Evolutionary conservation across 2,797 vertebrate genomes (phyloP), one percentile per base, ranked within the genome.

Genomic region (Platalea minor): DNA sequence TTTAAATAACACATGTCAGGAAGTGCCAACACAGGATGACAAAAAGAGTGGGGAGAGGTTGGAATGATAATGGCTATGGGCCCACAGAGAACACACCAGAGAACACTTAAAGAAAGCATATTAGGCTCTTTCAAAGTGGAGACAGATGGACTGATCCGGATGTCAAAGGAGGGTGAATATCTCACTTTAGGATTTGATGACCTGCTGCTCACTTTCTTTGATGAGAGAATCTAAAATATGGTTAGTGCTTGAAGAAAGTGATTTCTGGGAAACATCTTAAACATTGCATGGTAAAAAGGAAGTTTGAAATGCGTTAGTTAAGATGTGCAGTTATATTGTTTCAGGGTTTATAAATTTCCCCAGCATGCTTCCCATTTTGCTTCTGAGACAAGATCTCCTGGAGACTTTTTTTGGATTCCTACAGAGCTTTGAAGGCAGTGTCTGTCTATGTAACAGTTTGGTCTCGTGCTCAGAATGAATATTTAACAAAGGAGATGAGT

Each of bases 1-100:
- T 94, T 96, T 95, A 95, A 96, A 96, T 96, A 96, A 96, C 96
- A 96, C 93, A 95, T 96, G 96, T 96, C 95, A 96, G 94, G 95
- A 96, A 96, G 95, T 97, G 95, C 95, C 94, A 95, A 96, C 96
- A 37, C 91, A 95, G 93, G 94, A 97, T 96, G 96, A 97, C 96
- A 96, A 95, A 97, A 94, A 96, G 96, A 93, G 91, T 91, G 91
- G 94, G 95, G 88, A 97, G 95, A 96, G 96, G 94, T 96, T 96
- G 96, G 93, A 96, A 96, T 96, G 96, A 95, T 97, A 96, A 97
- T 96, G 93, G 96, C 96, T 94, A 91, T 95, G 95, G 96, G 96
- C 96, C 95, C 93, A 3, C 95, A 91, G 96, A 96, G 94, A 94
- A 96, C 95, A 92, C 96, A 96, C 92, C 84, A 96, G 94, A 95